Base-by-base conservation (phyloP, 1,140 invertebrate species). In the Drosophila parvula region DNA sequence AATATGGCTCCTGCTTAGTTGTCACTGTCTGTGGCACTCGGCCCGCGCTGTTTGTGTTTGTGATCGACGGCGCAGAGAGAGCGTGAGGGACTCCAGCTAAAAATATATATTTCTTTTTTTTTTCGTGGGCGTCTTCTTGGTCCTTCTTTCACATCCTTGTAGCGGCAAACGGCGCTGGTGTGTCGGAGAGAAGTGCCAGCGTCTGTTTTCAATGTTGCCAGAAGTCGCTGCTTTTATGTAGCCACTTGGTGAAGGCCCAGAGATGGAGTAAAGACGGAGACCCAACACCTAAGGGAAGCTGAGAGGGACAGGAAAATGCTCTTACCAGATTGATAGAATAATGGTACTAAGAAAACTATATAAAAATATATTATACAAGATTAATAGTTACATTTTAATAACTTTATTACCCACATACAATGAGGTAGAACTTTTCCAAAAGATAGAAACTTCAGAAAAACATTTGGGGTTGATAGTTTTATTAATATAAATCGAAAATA, bases 141-240 rank as follows among this genome's bases (percentile, higher is more conserved):
- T 59, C 51, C 58, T 73, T 78, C 44, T 64, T 79, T 74, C 61
- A 65, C 81, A 81, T 85, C 78, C 84, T 89, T 84, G 80, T 89
- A 60, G 74, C 51, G 32, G 71, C 79, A 73, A 78, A 48, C 84
- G 80, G 65, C 48, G 63, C 78, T 89, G 50, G 68, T 84, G 84
- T 89, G 78, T 84, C 73, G 62, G 22, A 67, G 59, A 84, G 65
- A 89, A 89, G 84, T 89, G 84, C 78, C 84, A 84, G 74, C 78
- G 85, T 89, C 84, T 89, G 84, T 89, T 89, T 89, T 81, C 85
- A 90, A 89, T 89, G 84, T 89, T 89, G 85, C 80, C 86, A 84
- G 74, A 38, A 79, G 81, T 89, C 79, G 74, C 79, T 88, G 74
- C 76, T 78, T 88, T 89, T 80, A 77, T 88, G 83, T 88, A 89